Evolutionary conservation across 2,113 vertebrate genomes (phyloP).

Genomic region (Stegastes partitus): DNA sequence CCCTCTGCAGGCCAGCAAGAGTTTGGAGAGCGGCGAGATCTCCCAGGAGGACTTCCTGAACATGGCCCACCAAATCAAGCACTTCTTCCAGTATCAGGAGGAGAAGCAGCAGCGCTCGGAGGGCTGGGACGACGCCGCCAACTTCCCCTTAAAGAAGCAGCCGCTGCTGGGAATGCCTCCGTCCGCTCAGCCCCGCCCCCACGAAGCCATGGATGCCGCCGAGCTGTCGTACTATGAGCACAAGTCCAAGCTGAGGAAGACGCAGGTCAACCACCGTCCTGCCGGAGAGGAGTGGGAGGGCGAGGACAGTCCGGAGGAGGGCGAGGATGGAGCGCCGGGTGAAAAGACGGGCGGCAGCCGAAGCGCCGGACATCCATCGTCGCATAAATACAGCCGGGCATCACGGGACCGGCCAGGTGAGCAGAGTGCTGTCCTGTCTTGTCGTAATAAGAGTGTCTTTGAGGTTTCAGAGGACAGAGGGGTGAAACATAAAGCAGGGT

Average conservation of each 20-base stretch:
- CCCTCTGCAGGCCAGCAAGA: constrained; percentile 88
- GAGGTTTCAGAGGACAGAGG: no score
- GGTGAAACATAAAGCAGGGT: no score
- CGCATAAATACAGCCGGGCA: constrained; percentile 46
- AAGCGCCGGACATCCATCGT: neutral
- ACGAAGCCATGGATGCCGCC: constrained; percentile 82
- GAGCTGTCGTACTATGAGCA: constrained; percentile 94
- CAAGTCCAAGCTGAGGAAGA: constrained; percentile 95
- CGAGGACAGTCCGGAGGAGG: constrained; percentile 25
- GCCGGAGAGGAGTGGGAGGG: constrained; percentile 57
- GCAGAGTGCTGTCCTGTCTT: neutral
- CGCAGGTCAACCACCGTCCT: constrained; percentile 84
- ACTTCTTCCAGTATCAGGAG: constrained; percentile 97
- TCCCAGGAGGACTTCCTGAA: constrained; percentile 94
- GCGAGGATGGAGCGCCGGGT: rapidly evolving
- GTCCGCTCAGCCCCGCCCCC: constrained; percentile 12
- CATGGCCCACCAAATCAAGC: constrained; percentile 95
- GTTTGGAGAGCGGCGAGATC: constrained; percentile 93
- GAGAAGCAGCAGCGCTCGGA: constrained; percentile 92
- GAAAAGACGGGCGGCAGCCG: constrained; percentile 11
- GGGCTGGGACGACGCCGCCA: constrained; percentile 87
- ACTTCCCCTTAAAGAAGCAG: constrained; percentile 87
- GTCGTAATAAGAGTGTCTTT: no score
- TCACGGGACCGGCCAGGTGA: constrained; percentile 58
- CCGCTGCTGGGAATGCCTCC: constrained; percentile 77